These are phyloP conservation scores for Fukomys damarensis DNA, from an alignment of 2,113 vertebrate species.

Conservation along the genomic window DNA sequence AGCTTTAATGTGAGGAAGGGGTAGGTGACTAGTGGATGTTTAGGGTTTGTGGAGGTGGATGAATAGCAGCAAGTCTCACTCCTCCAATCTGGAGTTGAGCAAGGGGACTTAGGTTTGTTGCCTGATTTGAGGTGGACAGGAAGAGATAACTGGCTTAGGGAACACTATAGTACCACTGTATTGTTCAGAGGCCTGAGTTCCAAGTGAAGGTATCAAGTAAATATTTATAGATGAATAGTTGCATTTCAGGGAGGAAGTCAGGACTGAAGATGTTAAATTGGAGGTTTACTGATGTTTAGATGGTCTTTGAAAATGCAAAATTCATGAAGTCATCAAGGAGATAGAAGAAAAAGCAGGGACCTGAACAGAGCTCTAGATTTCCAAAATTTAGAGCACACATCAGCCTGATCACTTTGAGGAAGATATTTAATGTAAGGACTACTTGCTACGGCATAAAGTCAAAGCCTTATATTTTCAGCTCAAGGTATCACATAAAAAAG, in stretches of 20 bases:
- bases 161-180: neutral
- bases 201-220: neutral
- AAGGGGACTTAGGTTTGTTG: neutral
- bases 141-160: neutral
- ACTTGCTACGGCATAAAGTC: neutral
- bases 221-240: neutral
- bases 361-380: neutral
- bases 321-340: neutral
- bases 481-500: neutral
- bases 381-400: neutral
- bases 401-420: neutral
- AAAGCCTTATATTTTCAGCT: neutral
- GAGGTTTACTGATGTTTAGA: neutral
- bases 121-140: neutral
- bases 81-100: neutral
- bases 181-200: neutral
- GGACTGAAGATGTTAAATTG: neutral
- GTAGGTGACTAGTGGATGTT: neutral
- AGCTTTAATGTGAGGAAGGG: neutral
- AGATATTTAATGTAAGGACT: neutral
- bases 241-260: neutral
- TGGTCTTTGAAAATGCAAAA: neutral
- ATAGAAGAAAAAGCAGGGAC: neutral
- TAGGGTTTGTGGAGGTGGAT: neutral
- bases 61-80: neutral